These are phyloP conservation scores for Sciurus vulgaris DNA, from an alignment of 2,797 vertebrate genomes.

Conservation along the genomic window DNA sequence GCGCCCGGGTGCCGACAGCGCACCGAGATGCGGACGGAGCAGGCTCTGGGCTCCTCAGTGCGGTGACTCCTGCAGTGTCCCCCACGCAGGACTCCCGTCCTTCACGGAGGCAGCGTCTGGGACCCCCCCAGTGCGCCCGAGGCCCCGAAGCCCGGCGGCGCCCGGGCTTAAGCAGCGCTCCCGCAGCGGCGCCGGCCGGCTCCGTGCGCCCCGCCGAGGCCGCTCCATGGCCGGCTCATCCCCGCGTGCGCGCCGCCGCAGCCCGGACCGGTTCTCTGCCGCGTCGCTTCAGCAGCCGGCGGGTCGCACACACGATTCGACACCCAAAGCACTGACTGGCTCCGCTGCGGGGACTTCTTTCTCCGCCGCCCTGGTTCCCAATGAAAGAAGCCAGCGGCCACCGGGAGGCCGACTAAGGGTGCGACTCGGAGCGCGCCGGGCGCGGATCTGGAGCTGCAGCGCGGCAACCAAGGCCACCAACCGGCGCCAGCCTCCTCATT, in stretches of 20 bases:
- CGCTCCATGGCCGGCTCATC: slow-evolving; percentile 79
- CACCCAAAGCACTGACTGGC: not conserved
- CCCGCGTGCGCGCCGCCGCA: slow-evolving; percentile 60
- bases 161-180: slow-evolving; percentile 63
- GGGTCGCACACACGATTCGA: not conserved
- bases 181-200: slow-evolving; percentile 53
- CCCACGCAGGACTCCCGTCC: slow-evolving; percentile 69
- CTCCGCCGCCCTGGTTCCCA: not conserved
- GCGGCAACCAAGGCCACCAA: slow-evolving; percentile 14
- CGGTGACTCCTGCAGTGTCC: slow-evolving; percentile 27
- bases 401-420: slow-evolving; percentile 46
- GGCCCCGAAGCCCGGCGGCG: slow-evolving; percentile 49
- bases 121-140: slow-evolving; percentile 3
- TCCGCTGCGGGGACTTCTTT: slow-evolving; percentile 8
- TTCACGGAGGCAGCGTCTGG: slow-evolving; percentile 44
- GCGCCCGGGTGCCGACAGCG: slow-evolving; percentile 54
- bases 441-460: not conserved
- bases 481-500: slow-evolving; percentile 69
- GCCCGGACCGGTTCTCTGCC: slow-evolving; percentile 16
- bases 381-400: slow-evolving; percentile 56
- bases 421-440: not conserved
- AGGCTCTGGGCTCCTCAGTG: slow-evolving; percentile 50
- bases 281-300: slow-evolving; percentile 47
- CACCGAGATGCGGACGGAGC: slow-evolving; percentile 48
- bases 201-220: slow-evolving; percentile 68